Percentiles rank a stretch among this genome's conserved stretches.
These are phyloP conservation scores for Phalacrocorax carbo DNA, from an alignment of 2,113 vertebrate species.

Conservation along the genomic window DNA sequence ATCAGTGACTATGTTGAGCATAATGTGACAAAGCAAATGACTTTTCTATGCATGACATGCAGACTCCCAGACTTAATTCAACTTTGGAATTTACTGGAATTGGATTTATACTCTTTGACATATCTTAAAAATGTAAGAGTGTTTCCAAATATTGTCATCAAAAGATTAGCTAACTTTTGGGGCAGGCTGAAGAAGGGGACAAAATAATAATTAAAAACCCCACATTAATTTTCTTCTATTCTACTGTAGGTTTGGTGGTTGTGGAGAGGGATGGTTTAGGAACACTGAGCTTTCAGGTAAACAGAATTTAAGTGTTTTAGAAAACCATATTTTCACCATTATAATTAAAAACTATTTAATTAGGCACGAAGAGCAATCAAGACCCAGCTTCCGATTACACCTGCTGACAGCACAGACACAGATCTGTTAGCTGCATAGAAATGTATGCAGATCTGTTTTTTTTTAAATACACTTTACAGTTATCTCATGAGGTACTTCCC, in stretches of 20 bases:
- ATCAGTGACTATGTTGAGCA: background rate
- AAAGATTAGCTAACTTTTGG: background rate
- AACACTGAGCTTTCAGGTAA: slow-evolving; percentile 56
- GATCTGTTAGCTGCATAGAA: slow-evolving; percentile 7
- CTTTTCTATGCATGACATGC: background rate
- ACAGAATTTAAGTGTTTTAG: slow-evolving; percentile 68
- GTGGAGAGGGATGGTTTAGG: background rate
- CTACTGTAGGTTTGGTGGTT: background rate
- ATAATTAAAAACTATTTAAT: slow-evolving; percentile 67
- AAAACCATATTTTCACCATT: slow-evolving; percentile 56
- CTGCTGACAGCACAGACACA: slow-evolving; percentile 44
- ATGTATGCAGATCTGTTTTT: background rate
- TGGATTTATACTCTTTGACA: background rate
- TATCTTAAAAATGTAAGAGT: background rate
- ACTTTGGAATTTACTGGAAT: background rate
- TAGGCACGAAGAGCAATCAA: slow-evolving; percentile 59
- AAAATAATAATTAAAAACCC: background rate
- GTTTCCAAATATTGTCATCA: background rate
- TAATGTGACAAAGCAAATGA: background rate
- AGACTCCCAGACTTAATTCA: background rate
- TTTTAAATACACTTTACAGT: background rate
- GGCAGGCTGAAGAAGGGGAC: background rate
- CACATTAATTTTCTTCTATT: background rate
- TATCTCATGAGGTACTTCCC: background rate
- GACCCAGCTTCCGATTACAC: slow-evolving; percentile 57